Evolutionary conservation across 2,888 invertebrate species (phyloP).

Genomic region (Muschampia plurimacula): DNA sequence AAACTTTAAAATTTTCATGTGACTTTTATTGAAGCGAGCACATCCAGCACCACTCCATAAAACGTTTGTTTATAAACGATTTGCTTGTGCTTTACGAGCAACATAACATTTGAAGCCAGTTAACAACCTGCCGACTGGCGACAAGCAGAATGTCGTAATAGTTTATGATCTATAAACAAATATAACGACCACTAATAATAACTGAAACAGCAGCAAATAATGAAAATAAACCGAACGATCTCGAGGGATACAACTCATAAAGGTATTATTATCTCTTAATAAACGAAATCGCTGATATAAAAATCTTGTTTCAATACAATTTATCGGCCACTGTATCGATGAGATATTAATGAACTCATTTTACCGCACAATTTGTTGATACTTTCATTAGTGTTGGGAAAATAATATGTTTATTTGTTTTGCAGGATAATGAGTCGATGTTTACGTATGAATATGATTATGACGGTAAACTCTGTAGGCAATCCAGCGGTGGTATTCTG

Average conservation of each 20-base stretch:
- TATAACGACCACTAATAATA: conserved; percentile 83
- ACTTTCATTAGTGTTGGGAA: conserved; percentile 35
- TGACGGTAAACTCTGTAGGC: background rate
- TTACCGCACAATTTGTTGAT: conserved; percentile 58
- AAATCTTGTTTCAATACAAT: conserved; percentile 75
- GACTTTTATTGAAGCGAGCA: conserved; percentile 42
- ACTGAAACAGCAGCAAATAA: conserved; percentile 82
- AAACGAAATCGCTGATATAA: conserved; percentile 75
- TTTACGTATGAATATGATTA: conserved; percentile 25
- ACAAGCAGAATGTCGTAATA: conserved; percentile 77
- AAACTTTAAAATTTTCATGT: conserved; percentile 35
- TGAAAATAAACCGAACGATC: conserved; percentile 77
- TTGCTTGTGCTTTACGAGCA: conserved; percentile 75
- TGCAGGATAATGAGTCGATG: conserved; percentile 30
- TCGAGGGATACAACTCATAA: conserved; percentile 74
- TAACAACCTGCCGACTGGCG: conserved; percentile 76
- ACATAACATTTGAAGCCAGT: conserved; percentile 74
- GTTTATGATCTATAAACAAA: conserved; percentile 84
- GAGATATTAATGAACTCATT: conserved; percentile 67
- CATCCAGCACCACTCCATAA: conserved; percentile 63
- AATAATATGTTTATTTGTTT: conserved; percentile 34
- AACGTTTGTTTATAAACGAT: conserved; percentile 73
- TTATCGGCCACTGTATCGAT: conserved; percentile 63
- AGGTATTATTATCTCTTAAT: conserved; percentile 84
- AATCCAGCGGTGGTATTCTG: background rate